Conservation (phyloP, 2,888 invertebrate species). For the Caradrina kadenii region DNA sequence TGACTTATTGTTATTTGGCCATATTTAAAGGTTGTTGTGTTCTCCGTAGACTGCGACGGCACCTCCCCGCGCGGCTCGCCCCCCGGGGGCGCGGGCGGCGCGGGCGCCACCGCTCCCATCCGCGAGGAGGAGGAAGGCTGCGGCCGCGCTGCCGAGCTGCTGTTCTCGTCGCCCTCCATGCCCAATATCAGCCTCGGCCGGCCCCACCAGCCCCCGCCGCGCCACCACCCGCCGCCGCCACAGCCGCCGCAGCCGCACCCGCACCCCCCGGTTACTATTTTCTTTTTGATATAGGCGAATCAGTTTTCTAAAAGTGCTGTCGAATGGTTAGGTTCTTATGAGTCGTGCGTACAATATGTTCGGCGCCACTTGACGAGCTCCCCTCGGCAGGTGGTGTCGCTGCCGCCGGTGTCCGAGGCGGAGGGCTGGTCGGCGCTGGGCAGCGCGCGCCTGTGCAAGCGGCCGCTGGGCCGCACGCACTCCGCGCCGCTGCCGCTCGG, state of each 20-base stretch:
- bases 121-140: conserved; percentile 95
- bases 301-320: no score
- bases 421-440: conserved; percentile 93
- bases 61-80: conserved; percentile 92
- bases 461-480: conserved; percentile 97
- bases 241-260: conserved; percentile 91
- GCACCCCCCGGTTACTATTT: conserved; percentile 85
- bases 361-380: not conserved
- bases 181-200: conserved; percentile 98
- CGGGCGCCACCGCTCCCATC: conserved; percentile 92
- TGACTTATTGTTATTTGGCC: not conserved
- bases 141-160: conserved; percentile 93
- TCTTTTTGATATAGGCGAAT: no score
- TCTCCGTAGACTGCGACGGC: conserved; percentile 81
- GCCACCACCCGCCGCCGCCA: conserved; percentile 95
- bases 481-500: conserved; percentile 95
- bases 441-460: conserved; percentile 92
- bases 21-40: conserved; percentile 5
- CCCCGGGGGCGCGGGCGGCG: conserved; percentile 88
- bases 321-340: not conserved
- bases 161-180: conserved; percentile 98
- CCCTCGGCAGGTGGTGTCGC: conserved; percentile 65
- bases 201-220: conserved; percentile 92
- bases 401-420: conserved; percentile 93
- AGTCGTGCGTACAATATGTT: not conserved